phyloP scores from a whole-genome alignment of 2,797 vertebrate genomes.

The Ambastaia sidthimunki region DNA sequence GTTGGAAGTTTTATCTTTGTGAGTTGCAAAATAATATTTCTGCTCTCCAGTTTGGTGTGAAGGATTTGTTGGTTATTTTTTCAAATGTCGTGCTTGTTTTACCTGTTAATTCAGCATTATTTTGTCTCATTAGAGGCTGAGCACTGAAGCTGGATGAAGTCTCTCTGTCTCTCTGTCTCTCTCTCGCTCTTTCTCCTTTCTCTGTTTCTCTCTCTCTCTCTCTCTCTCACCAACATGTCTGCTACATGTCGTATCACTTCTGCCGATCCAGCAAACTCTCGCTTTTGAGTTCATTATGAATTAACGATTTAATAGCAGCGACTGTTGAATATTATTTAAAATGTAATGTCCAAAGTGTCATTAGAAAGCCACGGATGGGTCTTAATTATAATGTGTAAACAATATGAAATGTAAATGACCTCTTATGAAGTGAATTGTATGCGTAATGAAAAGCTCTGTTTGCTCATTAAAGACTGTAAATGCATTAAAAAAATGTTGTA shows the following conservation, averaged over 20 bases:
- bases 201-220: too few relatives aligned
- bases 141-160: constrained; percentile 25
- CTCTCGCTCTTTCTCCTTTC: too few relatives aligned
- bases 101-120: constrained; percentile 48
- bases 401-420: constrained; percentile 24
- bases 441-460: constrained; percentile 2
- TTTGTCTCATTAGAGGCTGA: constrained; percentile 47
- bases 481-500: background rate
- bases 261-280: constrained; percentile 43
- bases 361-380: constrained; percentile 67
- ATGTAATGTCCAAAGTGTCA: constrained; percentile 70
- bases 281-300: background rate
- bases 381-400: constrained; percentile 44
- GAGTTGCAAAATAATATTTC: background rate
- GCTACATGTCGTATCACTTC: background rate
- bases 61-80: constrained; percentile 14
- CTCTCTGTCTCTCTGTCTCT: too few relatives aligned
- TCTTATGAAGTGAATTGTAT: background rate
- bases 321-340: constrained; percentile 74
- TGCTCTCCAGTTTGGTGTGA: background rate
- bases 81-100: constrained; percentile 24
- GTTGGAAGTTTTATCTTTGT: background rate
- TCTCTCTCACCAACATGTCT: too few relatives aligned
- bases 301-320: background rate
- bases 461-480: constrained; percentile 6